These are phyloP conservation scores for Cinclus mexicanus DNA, from an alignment of 2,113 vertebrate species.

Conservation along the genomic window DNA sequence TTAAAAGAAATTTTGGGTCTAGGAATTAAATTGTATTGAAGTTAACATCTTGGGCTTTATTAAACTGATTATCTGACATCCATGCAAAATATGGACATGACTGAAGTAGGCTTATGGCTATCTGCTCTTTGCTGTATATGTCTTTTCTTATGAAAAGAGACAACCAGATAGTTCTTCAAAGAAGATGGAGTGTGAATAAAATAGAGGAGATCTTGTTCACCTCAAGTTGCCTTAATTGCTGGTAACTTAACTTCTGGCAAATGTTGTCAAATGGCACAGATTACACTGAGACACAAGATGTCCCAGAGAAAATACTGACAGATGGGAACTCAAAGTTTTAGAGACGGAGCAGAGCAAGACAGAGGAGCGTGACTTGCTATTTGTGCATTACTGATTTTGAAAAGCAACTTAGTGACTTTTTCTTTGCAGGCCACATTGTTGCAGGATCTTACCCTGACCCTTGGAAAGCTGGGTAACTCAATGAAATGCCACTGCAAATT, in stretches of 20 bases:
- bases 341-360: background rate
- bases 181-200: background rate
- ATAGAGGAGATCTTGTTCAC: background rate
- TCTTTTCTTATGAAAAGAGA: background rate
- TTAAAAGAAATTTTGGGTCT: background rate
- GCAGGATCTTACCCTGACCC: conserved; percentile 21
- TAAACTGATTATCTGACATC: background rate
- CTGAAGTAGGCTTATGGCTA: background rate
- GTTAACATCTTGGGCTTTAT: background rate
- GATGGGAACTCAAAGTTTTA: background rate
- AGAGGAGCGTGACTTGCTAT: background rate
- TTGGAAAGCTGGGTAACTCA: background rate
- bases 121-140: background rate
- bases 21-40: background rate
- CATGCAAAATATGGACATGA: background rate
- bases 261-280: background rate
- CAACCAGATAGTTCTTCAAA: background rate
- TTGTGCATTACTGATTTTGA: background rate
- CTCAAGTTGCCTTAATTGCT: background rate
- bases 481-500: conserved; percentile 29
- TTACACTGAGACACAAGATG: background rate
- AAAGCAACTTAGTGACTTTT: background rate
- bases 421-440: conserved; percentile 18
- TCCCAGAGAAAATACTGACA: conserved; percentile 7
- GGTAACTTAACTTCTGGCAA: background rate